phyloP scores from a whole-genome alignment of 2,797 vertebrate genomes.

The Acanthornis magna region DNA sequence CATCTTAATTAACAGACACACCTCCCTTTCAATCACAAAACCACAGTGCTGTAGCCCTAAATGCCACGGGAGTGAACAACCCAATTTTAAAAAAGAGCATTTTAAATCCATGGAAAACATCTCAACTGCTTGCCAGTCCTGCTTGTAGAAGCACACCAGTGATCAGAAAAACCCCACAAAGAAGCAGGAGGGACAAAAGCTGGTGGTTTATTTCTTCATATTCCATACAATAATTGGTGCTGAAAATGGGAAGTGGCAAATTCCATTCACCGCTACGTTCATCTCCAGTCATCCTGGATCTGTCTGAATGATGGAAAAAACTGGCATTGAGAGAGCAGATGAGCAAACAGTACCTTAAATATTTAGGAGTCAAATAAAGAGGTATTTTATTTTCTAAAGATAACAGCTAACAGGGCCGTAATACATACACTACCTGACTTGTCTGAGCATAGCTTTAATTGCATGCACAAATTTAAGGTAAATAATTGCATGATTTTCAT shows the following conservation, averaged over 20 bases:
- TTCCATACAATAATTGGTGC: background rate
- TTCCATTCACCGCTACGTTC: background rate
- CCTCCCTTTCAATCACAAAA: background rate
- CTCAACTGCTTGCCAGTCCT: background rate
- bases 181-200: background rate
- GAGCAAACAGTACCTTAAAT: background rate
- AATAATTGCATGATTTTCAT: background rate
- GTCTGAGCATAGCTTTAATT: background rate
- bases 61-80: background rate
- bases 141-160: background rate
- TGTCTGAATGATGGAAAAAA: background rate
- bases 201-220: background rate
- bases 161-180: background rate
- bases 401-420: background rate
- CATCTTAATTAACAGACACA: background rate
- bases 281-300: background rate
- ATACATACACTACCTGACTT: background rate
- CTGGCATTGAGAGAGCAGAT: background rate
- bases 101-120: background rate
- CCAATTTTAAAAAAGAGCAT: background rate
- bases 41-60: background rate
- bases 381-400: background rate
- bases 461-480: background rate
- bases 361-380: conserved; percentile 10
- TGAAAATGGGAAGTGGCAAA: background rate